Percentiles rank a stretch among this genome's conserved stretches.
Conservation (phyloP, 1,140 invertebrate genomes). For the Oryzaephilus surinamensis region DNA sequence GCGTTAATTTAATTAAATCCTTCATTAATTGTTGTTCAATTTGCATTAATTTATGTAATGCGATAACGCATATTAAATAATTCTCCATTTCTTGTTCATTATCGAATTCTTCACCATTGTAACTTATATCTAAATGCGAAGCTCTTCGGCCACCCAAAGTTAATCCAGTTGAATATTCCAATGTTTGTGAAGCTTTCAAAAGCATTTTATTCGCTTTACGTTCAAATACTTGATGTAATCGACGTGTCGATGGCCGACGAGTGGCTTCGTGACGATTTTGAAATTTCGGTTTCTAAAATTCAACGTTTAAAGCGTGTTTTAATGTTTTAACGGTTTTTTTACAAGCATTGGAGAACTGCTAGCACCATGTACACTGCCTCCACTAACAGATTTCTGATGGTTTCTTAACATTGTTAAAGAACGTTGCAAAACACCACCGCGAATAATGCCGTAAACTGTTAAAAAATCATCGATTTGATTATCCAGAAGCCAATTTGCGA, state of each 20-base stretch:
- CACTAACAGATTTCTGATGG: conserved; percentile 67
- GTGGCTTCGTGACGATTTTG: conserved; percentile 40
- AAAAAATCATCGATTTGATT: conserved; percentile 71
- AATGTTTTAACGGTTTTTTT: conserved; percentile 9
- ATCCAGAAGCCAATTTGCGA: conserved; percentile 74
- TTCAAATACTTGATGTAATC: conserved; percentile 54
- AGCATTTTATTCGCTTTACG: conserved; percentile 81
- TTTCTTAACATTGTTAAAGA: conserved; percentile 70
- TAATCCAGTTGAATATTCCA: conserved; percentile 62
- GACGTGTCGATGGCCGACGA: conserved; percentile 38
- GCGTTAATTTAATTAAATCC: conserved; percentile 69
- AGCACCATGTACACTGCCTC: conserved; percentile 44
- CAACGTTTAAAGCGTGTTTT: background rate
- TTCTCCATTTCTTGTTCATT: conserved; percentile 80
- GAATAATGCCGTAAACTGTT: conserved; percentile 66
- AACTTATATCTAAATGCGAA: conserved; percentile 36
- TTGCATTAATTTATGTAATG: conserved; percentile 79
- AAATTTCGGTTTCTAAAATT: conserved; percentile 41
- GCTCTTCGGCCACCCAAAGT: conserved; percentile 44
- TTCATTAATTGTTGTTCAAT: conserved; percentile 73
- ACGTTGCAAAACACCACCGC: conserved; percentile 63
- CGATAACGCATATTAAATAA: conserved; percentile 75
- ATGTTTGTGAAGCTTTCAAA: conserved; percentile 69
- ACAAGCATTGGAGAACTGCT: conserved; percentile 34
- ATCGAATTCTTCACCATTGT: conserved; percentile 49